phyloP scores from a whole-genome alignment of 2,797 vertebrate species.

The Poecilia gillii region DNA sequence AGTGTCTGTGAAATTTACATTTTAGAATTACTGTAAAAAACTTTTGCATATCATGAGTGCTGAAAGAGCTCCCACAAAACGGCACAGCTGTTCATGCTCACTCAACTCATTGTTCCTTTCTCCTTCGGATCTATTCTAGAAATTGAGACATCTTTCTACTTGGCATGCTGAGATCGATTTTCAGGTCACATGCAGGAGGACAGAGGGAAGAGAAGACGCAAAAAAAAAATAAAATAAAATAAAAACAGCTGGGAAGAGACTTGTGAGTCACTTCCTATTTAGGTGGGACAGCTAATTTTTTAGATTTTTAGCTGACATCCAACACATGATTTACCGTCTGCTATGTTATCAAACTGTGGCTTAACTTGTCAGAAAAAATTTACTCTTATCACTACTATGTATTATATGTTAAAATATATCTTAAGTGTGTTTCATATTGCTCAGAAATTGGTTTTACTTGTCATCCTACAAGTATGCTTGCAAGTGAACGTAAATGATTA shows the following conservation, averaged over 20 bases:
- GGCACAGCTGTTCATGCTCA: no score
- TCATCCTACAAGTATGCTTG: background rate
- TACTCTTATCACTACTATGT: background rate
- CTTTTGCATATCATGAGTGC: background rate
- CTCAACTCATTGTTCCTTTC: background rate
- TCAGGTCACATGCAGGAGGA: constrained; percentile 2
- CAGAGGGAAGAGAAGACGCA: constrained; percentile 4
- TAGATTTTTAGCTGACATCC: background rate
- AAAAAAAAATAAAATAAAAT: background rate
- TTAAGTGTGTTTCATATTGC: background rate
- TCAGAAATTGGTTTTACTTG: background rate
- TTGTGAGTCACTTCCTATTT: background rate
- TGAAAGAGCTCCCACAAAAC: background rate
- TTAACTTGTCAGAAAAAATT: background rate
- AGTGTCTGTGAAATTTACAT: background rate
- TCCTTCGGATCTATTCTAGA: background rate
- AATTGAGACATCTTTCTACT: constrained; percentile 6
- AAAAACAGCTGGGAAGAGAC: background rate
- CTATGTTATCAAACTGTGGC: constrained; percentile 7
- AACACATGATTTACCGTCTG: constrained; percentile 9
- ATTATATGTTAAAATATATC: background rate
- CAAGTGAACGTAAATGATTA: background rate
- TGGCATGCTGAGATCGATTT: constrained; percentile 10
- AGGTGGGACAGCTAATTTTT: background rate
- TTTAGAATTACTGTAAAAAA: background rate